Evolutionary conservation across 2,113 vertebrate species (phyloP).

Genomic region (Odontesthes bonariensis): DNA sequence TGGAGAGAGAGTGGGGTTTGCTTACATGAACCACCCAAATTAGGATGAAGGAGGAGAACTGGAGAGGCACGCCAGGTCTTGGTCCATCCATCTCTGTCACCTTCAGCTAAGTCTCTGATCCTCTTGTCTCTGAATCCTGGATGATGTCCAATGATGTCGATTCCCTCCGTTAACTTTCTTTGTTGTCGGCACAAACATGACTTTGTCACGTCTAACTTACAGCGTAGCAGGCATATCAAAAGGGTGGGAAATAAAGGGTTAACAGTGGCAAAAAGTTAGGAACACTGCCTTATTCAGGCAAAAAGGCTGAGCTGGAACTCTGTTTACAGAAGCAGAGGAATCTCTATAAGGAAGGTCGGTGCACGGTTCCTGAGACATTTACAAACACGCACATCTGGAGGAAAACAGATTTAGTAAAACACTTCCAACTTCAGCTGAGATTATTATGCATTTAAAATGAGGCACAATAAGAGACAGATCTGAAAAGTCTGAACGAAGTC

Average conservation of each 20-base stretch:
- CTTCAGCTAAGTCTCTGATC: constrained; percentile 12
- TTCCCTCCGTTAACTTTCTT: not conserved
- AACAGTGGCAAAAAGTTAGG: constrained; percentile 39
- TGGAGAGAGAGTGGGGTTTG: constrained; percentile 49
- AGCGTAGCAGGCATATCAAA: not conserved
- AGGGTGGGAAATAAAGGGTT: constrained; percentile 47
- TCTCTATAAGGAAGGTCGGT: constrained; percentile 22
- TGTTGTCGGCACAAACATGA: not conserved
- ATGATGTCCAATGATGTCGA: constrained; percentile 13
- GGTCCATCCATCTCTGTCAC: constrained; percentile 29
- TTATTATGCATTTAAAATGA: not conserved
- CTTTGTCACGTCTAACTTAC: not conserved
- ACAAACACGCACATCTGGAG: not conserved
- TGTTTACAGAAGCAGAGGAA: constrained; percentile 65
- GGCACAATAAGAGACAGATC: not conserved
- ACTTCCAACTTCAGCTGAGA: not conserved
- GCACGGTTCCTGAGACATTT: not conserved
- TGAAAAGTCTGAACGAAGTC: not conserved
- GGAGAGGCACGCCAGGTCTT: constrained; percentile 14
- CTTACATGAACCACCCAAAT: constrained; percentile 58
- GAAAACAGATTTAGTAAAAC: not conserved
- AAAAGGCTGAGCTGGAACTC: constrained; percentile 48
- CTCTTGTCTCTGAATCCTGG: constrained; percentile 11
- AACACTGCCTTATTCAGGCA: constrained; percentile 83
- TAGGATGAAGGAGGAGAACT: constrained; percentile 49